phyloP scores from a whole-genome alignment of 2,113 vertebrate genomes.

The Muscicapa adusta region DNA sequence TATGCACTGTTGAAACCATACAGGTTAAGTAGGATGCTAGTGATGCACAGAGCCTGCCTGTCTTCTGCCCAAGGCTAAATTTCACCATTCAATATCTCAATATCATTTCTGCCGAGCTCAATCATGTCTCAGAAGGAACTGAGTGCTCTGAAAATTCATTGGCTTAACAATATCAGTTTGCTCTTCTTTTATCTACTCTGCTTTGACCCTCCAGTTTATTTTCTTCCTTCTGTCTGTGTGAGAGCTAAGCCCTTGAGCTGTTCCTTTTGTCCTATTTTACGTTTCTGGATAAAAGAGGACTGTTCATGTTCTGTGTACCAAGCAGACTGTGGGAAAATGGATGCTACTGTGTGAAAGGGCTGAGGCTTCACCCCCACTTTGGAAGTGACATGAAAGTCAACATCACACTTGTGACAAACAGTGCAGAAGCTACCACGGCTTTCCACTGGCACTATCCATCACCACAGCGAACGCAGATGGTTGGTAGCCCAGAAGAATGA shows the following conservation, averaged over 20 bases:
- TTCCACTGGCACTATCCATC: background rate
- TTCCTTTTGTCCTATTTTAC: background rate
- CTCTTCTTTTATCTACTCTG: background rate
- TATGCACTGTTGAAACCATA: rapidly evolving
- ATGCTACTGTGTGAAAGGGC: background rate
- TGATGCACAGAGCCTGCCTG: background rate
- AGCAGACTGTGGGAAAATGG: slow-evolving; percentile 2
- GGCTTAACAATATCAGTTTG: background rate
- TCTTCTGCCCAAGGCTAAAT: slow-evolving; percentile 8
- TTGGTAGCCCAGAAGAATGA: background rate
- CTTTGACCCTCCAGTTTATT: slow-evolving; percentile 5
- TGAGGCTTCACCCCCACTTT: background rate
- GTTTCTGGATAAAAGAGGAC: background rate
- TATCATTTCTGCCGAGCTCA: background rate
- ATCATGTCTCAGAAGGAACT: background rate
- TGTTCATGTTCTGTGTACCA: background rate
- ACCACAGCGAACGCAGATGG: background rate
- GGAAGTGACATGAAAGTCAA: background rate
- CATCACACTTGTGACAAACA: slow-evolving; percentile 1
- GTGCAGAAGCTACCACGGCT: background rate
- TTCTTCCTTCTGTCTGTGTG: background rate
- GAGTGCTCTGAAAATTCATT: background rate
- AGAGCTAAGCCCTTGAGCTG: slow-evolving; percentile 16
- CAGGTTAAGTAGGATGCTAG: background rate
- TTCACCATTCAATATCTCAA: background rate